Evolutionary conservation across 2,888 invertebrate genomes (phyloP).

Genomic region (Strigamia crassipes): DNA sequence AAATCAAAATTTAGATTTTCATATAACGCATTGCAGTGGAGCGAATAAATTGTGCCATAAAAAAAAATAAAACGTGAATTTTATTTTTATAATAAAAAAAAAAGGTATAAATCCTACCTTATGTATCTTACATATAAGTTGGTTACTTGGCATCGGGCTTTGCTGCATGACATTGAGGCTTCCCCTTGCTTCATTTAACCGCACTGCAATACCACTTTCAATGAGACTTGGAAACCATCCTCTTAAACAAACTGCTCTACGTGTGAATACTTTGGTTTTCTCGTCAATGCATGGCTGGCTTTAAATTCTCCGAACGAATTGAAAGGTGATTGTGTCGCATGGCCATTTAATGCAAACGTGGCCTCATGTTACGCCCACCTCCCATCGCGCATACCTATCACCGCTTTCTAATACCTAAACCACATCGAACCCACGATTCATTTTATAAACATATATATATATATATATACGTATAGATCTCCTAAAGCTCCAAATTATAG

Average conservation of each 20-base stretch:
- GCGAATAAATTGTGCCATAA: too few relatives aligned
- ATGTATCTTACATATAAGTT: neutral
- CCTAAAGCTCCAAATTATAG: too few relatives aligned
- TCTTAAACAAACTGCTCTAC: neutral
- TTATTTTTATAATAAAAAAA: neutral
- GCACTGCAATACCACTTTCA: neutral
- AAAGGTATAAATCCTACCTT: neutral
- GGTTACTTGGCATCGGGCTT: neutral
- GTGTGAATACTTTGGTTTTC: neutral
- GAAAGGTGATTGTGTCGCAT: neutral
- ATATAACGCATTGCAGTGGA: too few relatives aligned
- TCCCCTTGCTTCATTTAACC: neutral
- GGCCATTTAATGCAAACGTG: conserved; percentile 17
- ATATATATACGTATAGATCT: too few relatives aligned
- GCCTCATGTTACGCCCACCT: neutral
- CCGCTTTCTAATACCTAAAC: neutral
- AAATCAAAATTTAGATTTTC: too few relatives aligned
- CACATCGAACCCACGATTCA: neutral
- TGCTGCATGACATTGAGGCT: neutral
- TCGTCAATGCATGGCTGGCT: neutral
- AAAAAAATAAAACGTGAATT: too few relatives aligned
- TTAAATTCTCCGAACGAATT: neutral
- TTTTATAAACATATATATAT: too few relatives aligned
- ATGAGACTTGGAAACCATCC: neutral
- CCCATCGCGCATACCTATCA: neutral